These are phyloP conservation scores for Ammospiza maritima DNA, from an alignment of 2,797 vertebrate species.

Conservation along the genomic window DNA sequence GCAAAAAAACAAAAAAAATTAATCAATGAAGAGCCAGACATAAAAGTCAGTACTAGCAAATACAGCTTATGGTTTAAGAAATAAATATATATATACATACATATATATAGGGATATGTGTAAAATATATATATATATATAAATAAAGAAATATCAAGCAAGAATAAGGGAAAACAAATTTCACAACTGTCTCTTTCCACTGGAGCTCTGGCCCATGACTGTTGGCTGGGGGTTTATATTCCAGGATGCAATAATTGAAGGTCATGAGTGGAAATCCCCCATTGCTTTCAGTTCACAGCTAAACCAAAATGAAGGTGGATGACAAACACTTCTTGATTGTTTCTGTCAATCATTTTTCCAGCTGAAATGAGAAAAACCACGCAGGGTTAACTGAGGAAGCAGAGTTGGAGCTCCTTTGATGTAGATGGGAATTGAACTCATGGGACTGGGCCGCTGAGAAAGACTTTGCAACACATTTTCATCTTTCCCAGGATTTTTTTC, in stretches of 20 bases:
- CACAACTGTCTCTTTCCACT: background rate
- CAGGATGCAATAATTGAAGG: conserved; percentile 47
- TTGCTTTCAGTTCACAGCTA: conserved; percentile 43
- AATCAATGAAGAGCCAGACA: background rate
- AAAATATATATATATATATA: no score
- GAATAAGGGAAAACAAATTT: background rate
- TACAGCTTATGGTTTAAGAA: background rate
- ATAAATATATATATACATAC: background rate
- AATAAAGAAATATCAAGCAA: background rate
- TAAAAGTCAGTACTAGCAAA: background rate
- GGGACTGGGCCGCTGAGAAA: background rate
- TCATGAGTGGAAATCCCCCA: conserved; percentile 48
- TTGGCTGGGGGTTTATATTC: background rate
- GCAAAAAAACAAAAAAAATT: background rate
- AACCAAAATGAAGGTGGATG: conserved; percentile 26
- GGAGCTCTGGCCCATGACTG: background rate
- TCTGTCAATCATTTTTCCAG: conserved; percentile 66
- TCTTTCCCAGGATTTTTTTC: background rate
- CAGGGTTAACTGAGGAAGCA: conserved; percentile 56
- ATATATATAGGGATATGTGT: background rate
- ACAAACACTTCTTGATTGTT: conserved; percentile 63
- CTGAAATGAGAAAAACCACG: conserved; percentile 57
- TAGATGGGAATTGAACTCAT: conserved; percentile 19
- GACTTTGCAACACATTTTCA: background rate
- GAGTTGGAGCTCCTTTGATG: conserved; percentile 9